A percentile compares a stretch with the other conserved stretches of the same genome.
These are phyloP conservation scores for Xenopus tropicalis DNA, from an alignment of 2,113 vertebrate species.

Conservation along the genomic window DNA sequence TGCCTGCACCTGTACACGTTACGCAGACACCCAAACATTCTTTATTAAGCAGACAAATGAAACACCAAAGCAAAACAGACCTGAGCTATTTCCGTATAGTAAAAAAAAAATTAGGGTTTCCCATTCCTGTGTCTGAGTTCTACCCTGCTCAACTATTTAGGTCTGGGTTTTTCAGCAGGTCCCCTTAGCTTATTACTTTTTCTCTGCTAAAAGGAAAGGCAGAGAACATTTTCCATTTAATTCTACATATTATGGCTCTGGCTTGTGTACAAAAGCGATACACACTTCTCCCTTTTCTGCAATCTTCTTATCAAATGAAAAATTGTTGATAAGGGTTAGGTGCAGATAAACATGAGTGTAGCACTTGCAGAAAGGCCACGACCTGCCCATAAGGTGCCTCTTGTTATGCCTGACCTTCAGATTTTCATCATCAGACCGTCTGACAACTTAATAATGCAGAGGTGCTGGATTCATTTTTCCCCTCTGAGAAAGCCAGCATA, in stretches of 20 bases:
- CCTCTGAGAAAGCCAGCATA: slow-evolving; percentile 74
- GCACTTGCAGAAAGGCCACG: slow-evolving; percentile 87
- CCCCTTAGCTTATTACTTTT: slow-evolving; percentile 72
- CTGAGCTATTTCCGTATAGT: not conserved
- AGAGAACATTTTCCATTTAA: slow-evolving; percentile 51
- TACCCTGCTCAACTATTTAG: slow-evolving; percentile 73
- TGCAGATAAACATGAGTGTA: slow-evolving; percentile 98
- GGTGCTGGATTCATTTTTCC: slow-evolving; percentile 84
- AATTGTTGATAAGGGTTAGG: slow-evolving; percentile 98
- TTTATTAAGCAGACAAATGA: slow-evolving; percentile 17
- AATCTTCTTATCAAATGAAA: slow-evolving; percentile 96
- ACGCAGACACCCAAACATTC: not conserved
- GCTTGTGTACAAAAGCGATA: slow-evolving; percentile 37
- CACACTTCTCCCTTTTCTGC: slow-evolving; percentile 49
- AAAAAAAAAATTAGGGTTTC: not conserved
- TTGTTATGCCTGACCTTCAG: slow-evolving; percentile 99
- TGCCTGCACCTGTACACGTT: not conserved
- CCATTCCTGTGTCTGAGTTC: slow-evolving; percentile 62
- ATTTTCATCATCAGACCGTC: slow-evolving; percentile 96
- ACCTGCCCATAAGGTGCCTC: slow-evolving; percentile 94
- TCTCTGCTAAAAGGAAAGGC: slow-evolving; percentile 64
- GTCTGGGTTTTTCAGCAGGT: slow-evolving; percentile 70
- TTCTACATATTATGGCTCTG: slow-evolving; percentile 61
- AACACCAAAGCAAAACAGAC: not conserved
- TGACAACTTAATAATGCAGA: slow-evolving; percentile 96